Base-by-base conservation (phyloP, 2,888 invertebrate species). In the Pristionchus entomophagus region DNA sequence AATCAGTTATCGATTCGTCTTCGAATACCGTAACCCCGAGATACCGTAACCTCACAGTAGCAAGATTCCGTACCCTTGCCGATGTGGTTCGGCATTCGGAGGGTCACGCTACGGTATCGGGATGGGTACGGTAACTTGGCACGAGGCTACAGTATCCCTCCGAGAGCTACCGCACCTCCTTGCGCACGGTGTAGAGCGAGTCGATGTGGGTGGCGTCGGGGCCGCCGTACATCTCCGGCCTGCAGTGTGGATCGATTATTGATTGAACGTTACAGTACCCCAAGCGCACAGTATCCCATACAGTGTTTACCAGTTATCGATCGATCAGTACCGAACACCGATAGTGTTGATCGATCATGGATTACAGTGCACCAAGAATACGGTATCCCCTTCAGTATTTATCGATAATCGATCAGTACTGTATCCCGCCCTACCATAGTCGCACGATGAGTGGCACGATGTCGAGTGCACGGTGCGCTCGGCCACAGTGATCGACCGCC, bases 401-500 rank as follows among this genome's bases (percentile, higher is more conserved):
- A n/a, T n/a, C n/a, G n/a, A n/a, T n/a, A n/a, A n/a, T n/a, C n/a
- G n/a, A n/a, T n/a, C n/a, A n/a, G n/a, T n/a, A n/a, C n/a, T n/a
- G n/a, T n/a, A n/a, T n/a, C n/a, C n/a, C n/a, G n/a, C n/a, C n/a
- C n/a, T n/a, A n/a, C n/a, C 65, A 65, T 35, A 65, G 22, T 1
- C 35, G 19, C 0, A 6, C 22, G 1, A 65, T 29, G 19, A 65
- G 35, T 19, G 19, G 32, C 8, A 8, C 22, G 35, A 65, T 65
- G 65, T 65, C 65, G 65, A 65, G 35, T 6, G 65, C 32, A 2
- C 65, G 65, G 3, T 38, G 65, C 8, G 65, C 29, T 14, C 65
- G 65, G 35, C 65, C 65, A 32, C 35, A 65, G 19, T 65, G 65
- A 35, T 65, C 65, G 12, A 65, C 65, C 35, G 65, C 65, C 65